phyloP scores from a whole-genome alignment of 64 coral and sea anemone species.

The Montipora foliosa region DNA sequence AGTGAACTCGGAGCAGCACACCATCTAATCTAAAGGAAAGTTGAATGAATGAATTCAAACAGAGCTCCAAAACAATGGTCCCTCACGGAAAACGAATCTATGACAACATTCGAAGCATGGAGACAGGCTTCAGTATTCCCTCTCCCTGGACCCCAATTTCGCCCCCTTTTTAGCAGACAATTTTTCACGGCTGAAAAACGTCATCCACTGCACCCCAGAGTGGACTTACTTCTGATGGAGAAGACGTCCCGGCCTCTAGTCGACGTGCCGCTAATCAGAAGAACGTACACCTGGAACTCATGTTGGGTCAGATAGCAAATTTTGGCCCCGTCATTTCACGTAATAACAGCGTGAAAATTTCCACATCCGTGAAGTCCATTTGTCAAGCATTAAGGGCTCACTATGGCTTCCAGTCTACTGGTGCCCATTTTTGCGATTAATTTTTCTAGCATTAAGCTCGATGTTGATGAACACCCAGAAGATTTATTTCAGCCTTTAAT shows the following conservation, averaged over 20 bases:
- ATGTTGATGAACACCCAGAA: neutral
- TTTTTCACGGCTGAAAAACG: slow-evolving; percentile 21
- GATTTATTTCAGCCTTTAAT: slow-evolving; percentile 21
- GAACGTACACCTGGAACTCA: slow-evolving; percentile 3
- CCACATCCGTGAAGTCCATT: neutral
- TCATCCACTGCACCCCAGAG: neutral
- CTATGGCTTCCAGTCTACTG: neutral
- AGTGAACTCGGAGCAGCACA: neutral
- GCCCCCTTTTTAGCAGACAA: slow-evolving; percentile 9
- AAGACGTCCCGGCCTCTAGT: neutral
- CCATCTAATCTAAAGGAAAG: neutral
- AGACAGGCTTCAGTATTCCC: neutral
- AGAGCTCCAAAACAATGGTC: neutral
- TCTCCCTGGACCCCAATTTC: slow-evolving; percentile 11
- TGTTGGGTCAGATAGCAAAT: neutral
- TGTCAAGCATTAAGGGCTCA: neutral
- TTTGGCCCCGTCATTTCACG: neutral
- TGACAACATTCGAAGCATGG: slow-evolving; percentile 25
- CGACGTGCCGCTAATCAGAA: slow-evolving; percentile 24
- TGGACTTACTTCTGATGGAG: slow-evolving; percentile 7
- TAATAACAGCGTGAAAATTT: slow-evolving; percentile 10
- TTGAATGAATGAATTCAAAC: neutral
- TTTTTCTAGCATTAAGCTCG: neutral
- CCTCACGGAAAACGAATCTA: neutral
- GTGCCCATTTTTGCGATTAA: neutral